Evolutionary conservation across 2,113 vertebrate genomes (phyloP), one percentile per base, ranked within the genome.

Genomic region (Urocolius indicus): DNA sequence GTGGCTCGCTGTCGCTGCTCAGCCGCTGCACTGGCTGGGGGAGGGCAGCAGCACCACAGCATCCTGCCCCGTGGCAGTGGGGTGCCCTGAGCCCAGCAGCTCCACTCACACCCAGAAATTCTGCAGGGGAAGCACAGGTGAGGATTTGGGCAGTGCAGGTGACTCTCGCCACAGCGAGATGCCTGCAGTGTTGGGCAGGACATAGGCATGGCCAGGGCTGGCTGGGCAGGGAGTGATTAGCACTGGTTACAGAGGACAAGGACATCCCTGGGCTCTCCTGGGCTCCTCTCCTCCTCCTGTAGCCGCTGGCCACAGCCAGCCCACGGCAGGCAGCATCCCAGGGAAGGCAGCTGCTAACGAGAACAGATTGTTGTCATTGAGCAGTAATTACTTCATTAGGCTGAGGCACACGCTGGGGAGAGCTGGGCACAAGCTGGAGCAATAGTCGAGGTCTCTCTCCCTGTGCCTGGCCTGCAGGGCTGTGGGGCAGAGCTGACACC

Each of bases 281-380:
- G 58, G 48, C 43, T 32, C 9, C 19, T 43, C 8, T 48, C 26
- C 17, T 81, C 26, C 72, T 83, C 49, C 74, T 48, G 27, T 34
- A 84, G 66, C 88, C 58, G 55, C 26, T 63, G 58, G 43, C 61
- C 16, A 0, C 10, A 30, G 80, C 61, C 87, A 92, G 86, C 63
- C 92, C 8, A 1, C 6, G 10, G 89, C 84, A 87, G 71, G 82
- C 30, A 20, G 51, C 5, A 2, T 86, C 93, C 88, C 73, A 59
- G 90, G 88, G 93, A 92, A 93, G 82, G 87, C 93, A 91, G 93
- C 84, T 1, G 17, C 85, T 97, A 97, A 96, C 30, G 52, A 96
- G 95, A 94, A 96, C 96, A 96, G 96, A 95, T 96, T 95, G 95
- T 96, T 97, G 94, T 94, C 94, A 96, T 92, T 95, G 96, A 95